Percentiles rank a stretch among this genome's conserved stretches.
These are phyloP conservation scores for Hystrix cristata DNA, from an alignment of 2,113 vertebrate genomes.

Conservation along the genomic window DNA sequence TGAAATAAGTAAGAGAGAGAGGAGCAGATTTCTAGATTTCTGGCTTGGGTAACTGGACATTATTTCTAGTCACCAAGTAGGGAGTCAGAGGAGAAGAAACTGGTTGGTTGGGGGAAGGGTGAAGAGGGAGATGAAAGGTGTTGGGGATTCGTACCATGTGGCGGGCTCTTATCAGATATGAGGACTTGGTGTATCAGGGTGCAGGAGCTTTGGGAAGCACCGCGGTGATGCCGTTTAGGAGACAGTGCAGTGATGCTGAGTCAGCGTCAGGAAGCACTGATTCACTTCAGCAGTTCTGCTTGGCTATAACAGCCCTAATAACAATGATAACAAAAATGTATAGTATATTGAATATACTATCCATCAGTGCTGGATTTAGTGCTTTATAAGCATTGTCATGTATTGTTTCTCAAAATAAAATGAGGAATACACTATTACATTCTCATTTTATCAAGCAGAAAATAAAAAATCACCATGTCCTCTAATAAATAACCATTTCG, in stretches of 20 bases:
- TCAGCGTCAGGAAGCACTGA: neutral
- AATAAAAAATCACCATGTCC: neutral
- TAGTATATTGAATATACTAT: neutral
- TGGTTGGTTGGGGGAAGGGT: neutral
- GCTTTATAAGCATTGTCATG: neutral
- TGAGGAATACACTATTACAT: neutral
- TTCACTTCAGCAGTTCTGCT: neutral
- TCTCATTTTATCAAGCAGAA: neutral
- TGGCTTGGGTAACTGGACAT: neutral
- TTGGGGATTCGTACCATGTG: neutral
- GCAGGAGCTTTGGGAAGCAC: neutral
- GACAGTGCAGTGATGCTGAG: neutral
- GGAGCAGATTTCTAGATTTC: neutral
- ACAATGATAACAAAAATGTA: too few relatives aligned
- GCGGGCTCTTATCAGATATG: too few relatives aligned
- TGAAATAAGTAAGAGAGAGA: neutral
- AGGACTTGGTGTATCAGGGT: neutral
- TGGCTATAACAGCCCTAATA: neutral
- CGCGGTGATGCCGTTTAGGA: neutral
- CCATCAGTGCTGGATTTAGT: neutral
- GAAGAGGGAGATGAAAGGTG: neutral
- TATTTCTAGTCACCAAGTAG: neutral
- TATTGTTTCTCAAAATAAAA: neutral
- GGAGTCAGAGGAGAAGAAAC: neutral
- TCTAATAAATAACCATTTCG: neutral